Conservation (phyloP, 2,888 invertebrate genomes). For the Drosophila anomalata region DNA sequence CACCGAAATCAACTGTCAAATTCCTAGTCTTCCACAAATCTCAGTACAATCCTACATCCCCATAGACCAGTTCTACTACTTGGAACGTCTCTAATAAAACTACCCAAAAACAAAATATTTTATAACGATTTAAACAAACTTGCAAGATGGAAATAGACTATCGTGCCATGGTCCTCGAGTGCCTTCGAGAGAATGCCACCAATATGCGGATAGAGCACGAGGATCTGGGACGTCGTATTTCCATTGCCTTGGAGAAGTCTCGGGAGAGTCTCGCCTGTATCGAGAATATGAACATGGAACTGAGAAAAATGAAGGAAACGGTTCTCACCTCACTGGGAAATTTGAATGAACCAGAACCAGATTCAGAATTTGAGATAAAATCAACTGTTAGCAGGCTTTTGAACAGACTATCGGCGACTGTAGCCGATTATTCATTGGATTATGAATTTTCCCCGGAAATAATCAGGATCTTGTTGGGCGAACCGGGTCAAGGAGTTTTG, state of each 20-base stretch:
- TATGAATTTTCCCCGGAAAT: not conserved
- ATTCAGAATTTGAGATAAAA: not conserved
- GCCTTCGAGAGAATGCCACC: slow-evolving; percentile 52
- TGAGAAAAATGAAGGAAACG: slow-evolving; percentile 35
- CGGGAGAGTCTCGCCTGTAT: slow-evolving; percentile 33
- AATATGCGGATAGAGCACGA: slow-evolving; percentile 50
- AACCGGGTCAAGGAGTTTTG: not conserved
- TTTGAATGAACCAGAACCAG: not conserved
- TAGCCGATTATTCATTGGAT: not conserved
- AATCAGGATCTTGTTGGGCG: not conserved
- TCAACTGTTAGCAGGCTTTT: not conserved
- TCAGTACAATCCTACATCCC: not conserved
- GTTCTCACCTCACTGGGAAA: slow-evolving; percentile 22
- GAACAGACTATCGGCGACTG: not conserved
- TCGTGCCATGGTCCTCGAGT: slow-evolving; percentile 33
- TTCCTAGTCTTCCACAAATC: not conserved
- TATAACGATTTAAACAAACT: not conserved
- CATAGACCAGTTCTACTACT: not conserved
- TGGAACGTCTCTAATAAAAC: not conserved
- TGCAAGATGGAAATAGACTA: slow-evolving; percentile 27
- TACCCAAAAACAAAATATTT: not conserved
- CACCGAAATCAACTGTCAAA: not conserved
- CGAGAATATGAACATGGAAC: slow-evolving; percentile 31
- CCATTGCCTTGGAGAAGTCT: slow-evolving; percentile 31
- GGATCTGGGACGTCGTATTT: slow-evolving; percentile 32